These are phyloP conservation scores for Acanthacorydalis orientalis DNA, from an alignment of 2,888 invertebrate genomes.

Conservation along the genomic window DNA sequence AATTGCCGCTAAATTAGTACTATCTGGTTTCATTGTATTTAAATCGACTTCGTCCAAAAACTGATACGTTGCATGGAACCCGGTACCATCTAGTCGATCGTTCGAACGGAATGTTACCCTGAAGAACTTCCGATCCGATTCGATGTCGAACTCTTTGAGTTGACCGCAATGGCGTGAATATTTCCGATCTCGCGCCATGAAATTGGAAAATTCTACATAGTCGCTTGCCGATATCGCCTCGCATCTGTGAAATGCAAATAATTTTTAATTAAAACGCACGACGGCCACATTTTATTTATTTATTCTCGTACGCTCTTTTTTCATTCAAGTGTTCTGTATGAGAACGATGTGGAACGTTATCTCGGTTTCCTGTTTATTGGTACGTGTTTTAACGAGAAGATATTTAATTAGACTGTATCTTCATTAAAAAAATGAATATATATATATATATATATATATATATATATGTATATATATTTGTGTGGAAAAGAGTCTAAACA, in stretches of 20 bases:
- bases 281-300: neutral
- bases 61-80: conserved; percentile 84
- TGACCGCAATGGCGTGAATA: conserved; percentile 80
- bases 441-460: too few relatives aligned
- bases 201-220: conserved; percentile 93
- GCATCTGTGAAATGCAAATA: conserved; percentile 43
- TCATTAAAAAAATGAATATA: too few relatives aligned
- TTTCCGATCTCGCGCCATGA: conserved; percentile 75
- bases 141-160: conserved; percentile 60
- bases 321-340: too few relatives aligned
- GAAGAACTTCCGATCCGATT: conserved; percentile 85
- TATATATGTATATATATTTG: too few relatives aligned
- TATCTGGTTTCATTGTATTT: conserved; percentile 27
- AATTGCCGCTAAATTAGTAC: conserved; percentile 11
- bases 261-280: neutral
- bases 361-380: too few relatives aligned
- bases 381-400: too few relatives aligned
- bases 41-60: conserved; percentile 57
- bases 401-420: too few relatives aligned
- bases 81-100: conserved; percentile 81
- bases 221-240: conserved; percentile 84
- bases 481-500: too few relatives aligned
- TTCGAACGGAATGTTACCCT: conserved; percentile 89
- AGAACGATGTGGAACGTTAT: too few relatives aligned
- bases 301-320: too few relatives aligned